Evolutionary conservation across 2,888 invertebrate species (phyloP).

Genomic region (Calameuta filiformis): DNA sequence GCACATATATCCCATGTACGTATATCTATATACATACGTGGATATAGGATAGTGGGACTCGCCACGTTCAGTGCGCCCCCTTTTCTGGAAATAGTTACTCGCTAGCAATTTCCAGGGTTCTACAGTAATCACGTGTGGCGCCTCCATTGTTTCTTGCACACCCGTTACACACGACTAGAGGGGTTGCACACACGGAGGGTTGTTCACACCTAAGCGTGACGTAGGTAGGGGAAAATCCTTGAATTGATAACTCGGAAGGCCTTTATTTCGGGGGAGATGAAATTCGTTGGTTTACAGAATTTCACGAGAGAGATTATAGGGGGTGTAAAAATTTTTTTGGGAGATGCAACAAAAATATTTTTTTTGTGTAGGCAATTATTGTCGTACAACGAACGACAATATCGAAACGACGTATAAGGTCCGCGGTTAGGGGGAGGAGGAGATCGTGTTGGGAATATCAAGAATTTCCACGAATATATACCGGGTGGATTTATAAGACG

Average conservation of each 20-base stretch:
- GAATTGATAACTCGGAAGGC: neutral
- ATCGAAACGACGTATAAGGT: too few relatives aligned
- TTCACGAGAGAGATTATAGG: neutral
- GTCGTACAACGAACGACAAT: neutral
- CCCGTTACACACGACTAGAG: neutral
- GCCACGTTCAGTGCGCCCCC: neutral
- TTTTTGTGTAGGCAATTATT: neutral
- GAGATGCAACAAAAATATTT: neutral
- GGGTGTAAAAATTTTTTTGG: neutral
- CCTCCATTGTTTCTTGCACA: neutral
- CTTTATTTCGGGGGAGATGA: neutral
- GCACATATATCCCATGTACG: neutral
- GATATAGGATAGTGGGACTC: too few relatives aligned
- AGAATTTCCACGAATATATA: neutral
- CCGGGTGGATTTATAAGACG: neutral
- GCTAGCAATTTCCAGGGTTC: constrained; percentile 34
- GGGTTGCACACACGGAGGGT: too few relatives aligned
- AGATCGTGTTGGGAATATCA: neutral
- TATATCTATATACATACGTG: too few relatives aligned
- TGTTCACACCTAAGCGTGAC: too few relatives aligned
- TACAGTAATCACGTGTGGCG: neutral
- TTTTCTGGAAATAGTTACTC: constrained; percentile 38
- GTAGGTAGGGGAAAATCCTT: neutral
- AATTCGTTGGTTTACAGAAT: neutral
- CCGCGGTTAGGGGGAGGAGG: too few relatives aligned